Evolutionary conservation across 2,113 vertebrate genomes (phyloP).

Genomic region (Nerophis lumbriciformis): DNA sequence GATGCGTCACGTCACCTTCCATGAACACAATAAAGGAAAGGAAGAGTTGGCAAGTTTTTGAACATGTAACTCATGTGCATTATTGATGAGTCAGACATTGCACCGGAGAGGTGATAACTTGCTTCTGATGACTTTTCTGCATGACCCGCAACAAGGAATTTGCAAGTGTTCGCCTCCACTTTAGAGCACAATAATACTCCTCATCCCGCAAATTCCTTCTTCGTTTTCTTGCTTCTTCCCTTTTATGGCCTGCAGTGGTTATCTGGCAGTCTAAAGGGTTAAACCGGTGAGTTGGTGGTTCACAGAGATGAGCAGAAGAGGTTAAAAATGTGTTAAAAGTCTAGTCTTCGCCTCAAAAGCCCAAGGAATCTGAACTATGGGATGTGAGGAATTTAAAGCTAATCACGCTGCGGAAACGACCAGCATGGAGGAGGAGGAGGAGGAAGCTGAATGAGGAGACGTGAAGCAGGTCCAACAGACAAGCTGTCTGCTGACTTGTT

Average conservation of each 20-base stretch:
- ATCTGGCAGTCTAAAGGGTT: neutral
- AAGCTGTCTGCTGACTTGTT: neutral
- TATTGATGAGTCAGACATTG: slow-evolving; percentile 21
- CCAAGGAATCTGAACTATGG: slow-evolving; percentile 41
- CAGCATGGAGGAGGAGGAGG: slow-evolving; percentile 2
- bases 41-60: too few species aligned
- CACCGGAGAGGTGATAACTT: slow-evolving; percentile 4
- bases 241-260: neutral
- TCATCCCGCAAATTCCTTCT: slow-evolving; percentile 11
- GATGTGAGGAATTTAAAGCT: slow-evolving; percentile 49
- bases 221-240: neutral
- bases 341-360: neutral
- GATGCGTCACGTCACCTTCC: too few species aligned
- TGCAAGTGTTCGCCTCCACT: slow-evolving; percentile 12
- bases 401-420: slow-evolving; percentile 53
- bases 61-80: too few species aligned
- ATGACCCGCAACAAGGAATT: slow-evolving; percentile 41
- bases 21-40: too few species aligned
- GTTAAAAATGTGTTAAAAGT: neutral
- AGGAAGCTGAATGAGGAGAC: slow-evolving; percentile 6
- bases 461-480: neutral
- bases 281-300: neutral
- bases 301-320: slow-evolving; percentile 5
- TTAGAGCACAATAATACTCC: slow-evolving; percentile 4
- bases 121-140: slow-evolving; percentile 26